Evolutionary conservation across 2,888 invertebrate genomes (phyloP).

Genomic region (Rhopalosiphum nymphaeae): DNA sequence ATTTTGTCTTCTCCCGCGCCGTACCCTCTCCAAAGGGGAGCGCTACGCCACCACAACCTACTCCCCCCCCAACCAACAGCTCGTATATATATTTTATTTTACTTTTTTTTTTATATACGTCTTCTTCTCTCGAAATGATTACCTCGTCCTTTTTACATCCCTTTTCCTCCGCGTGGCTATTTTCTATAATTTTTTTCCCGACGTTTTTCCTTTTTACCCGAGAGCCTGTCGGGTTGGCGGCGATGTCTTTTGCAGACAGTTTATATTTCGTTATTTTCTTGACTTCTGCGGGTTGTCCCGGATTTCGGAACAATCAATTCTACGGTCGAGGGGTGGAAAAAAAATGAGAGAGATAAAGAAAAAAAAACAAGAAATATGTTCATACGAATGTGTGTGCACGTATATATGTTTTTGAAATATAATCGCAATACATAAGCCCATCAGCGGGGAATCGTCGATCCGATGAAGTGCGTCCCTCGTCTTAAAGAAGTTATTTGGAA

Average conservation of each 20-base stretch:
- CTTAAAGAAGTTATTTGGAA: background rate
- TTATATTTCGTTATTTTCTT: constrained; percentile 63
- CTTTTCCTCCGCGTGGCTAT: background rate
- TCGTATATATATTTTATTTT: constrained; percentile 12
- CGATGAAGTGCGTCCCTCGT: background rate
- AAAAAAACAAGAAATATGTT: constrained; percentile 35
- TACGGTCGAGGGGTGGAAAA: constrained; percentile 29
- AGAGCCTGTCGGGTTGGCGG: background rate
- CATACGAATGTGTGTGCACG: background rate
- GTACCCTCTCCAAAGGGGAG: background rate
- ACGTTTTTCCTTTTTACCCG: constrained; percentile 15
- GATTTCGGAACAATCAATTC: constrained; percentile 64
- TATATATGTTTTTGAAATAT: background rate
- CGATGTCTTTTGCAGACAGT: constrained; percentile 52
- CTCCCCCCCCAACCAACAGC: background rate
- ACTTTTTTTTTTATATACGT: constrained; percentile 31
- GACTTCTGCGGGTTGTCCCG: constrained; percentile 64
- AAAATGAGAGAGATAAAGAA: background rate
- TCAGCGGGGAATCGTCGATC: background rate
- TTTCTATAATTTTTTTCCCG: background rate
- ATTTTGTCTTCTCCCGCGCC: constrained; percentile 55
- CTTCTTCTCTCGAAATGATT: constrained; percentile 59
- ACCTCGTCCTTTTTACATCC: background rate
- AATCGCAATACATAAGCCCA: background rate
- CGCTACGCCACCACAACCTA: background rate